phyloP scores from a whole-genome alignment of 64 coral and sea anemone species.

The Hydrozoanthus tunicans region DNA sequence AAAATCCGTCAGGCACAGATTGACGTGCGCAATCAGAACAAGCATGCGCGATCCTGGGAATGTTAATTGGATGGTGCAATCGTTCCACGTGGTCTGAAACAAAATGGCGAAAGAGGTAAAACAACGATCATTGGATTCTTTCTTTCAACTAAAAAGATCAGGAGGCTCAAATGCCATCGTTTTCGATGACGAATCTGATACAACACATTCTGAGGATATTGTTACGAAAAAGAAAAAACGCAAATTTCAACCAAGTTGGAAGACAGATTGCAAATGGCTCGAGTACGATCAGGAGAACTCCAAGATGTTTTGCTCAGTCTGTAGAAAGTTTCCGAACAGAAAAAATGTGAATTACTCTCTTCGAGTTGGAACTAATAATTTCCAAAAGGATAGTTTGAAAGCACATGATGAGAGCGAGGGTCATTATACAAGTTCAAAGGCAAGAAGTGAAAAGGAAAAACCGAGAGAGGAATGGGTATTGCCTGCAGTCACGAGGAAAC shows the following conservation, averaged over 20 bases:
- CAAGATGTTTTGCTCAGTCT: constrained; percentile 51
- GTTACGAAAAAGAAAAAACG: constrained; percentile 53
- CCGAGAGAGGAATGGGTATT: constrained; percentile 65
- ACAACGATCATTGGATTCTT: constrained; percentile 20
- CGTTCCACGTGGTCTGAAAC: constrained; percentile 15
- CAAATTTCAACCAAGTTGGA: constrained; percentile 44
- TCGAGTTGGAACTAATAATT: constrained; percentile 60
- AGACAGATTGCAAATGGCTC: constrained; percentile 49
- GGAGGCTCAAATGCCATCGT: constrained; percentile 20
- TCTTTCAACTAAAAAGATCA: constrained; percentile 22
- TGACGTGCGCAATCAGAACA: constrained; percentile 17
- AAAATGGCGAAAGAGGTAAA: constrained; percentile 22
- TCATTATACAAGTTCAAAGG: constrained; percentile 38
- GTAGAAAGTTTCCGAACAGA: constrained; percentile 46
- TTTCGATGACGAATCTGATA: constrained; percentile 18
- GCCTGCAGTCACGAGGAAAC: constrained; percentile 57
- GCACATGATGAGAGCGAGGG: constrained; percentile 14
- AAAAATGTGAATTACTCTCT: constrained; percentile 55
- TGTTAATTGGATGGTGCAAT: constrained; percentile 13
- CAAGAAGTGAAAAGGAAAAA: constrained; percentile 56
- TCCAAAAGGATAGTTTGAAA: constrained; percentile 53
- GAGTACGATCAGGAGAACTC: constrained; percentile 39
- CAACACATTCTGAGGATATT: constrained; percentile 15
- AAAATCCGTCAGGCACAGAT: constrained; percentile 9
- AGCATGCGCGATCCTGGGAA: constrained; percentile 15